phyloP scores from a whole-genome alignment of 2,797 vertebrate genomes.

The Brachymystax lenok region DNA sequence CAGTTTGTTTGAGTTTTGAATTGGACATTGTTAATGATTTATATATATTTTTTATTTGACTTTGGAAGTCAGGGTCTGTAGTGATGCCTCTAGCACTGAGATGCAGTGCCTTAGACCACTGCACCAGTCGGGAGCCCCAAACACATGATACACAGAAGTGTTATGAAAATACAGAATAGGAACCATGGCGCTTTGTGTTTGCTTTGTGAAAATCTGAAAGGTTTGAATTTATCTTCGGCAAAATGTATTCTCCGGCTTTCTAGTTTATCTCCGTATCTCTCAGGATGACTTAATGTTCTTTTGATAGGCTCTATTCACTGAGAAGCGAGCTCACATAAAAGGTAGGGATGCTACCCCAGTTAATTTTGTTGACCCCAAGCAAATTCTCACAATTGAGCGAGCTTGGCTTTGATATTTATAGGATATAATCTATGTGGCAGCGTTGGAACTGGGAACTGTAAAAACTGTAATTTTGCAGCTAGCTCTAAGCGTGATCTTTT shows the following conservation, averaged over 20 bases:
- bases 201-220: slow-evolving; percentile 11
- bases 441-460: slow-evolving; percentile 50
- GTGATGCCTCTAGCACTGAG: too few relatives aligned
- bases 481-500: slow-evolving; percentile 45
- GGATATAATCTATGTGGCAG: slow-evolving; percentile 35
- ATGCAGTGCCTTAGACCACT: too few relatives aligned
- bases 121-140: too few relatives aligned
- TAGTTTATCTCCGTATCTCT: neutral
- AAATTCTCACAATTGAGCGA: neutral
- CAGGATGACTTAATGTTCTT: neutral
- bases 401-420: neutral
- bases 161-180: slow-evolving; percentile 15
- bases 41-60: too few relatives aligned
- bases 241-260: slow-evolving; percentile 25
- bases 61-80: too few relatives aligned
- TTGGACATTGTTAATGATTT: slow-evolving; percentile 40
- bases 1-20: slow-evolving; percentile 21
- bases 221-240: slow-evolving; percentile 35
- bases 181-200: slow-evolving; percentile 14
- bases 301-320: neutral
- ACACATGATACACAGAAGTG: slow-evolving; percentile 17
- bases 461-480: slow-evolving; percentile 51
- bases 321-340: neutral
- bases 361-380: neutral
- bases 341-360: neutral